Evolutionary conservation across 2,888 invertebrate genomes (phyloP).

Genomic region (Netelia fuscicornis): DNA sequence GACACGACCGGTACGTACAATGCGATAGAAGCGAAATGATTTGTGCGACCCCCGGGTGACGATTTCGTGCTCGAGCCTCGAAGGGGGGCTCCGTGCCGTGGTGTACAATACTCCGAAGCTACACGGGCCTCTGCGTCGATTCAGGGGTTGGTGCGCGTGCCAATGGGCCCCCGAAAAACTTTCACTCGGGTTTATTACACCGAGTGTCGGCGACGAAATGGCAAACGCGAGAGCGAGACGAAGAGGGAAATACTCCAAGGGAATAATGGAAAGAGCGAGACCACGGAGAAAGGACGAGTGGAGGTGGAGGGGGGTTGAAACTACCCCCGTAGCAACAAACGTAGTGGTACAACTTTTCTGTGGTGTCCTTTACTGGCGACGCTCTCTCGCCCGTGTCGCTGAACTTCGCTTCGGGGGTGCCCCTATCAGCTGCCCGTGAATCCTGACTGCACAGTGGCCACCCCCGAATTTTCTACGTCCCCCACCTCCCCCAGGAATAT

Average conservation of each 20-base stretch:
- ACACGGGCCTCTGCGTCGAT: conserved; percentile 47
- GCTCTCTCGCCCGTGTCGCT: conserved; percentile 64
- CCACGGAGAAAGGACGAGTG: conserved; percentile 50
- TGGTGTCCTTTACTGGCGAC: conserved; percentile 42
- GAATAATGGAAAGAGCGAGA: conserved; percentile 52
- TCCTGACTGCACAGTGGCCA: conserved; percentile 73
- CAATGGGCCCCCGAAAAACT: conserved; percentile 82
- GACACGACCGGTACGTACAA: conserved; percentile 72
- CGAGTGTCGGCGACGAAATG: conserved; percentile 32
- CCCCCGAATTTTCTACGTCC: conserved; percentile 75
- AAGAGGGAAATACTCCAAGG: conserved; percentile 4
- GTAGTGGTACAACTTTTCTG: conserved; percentile 17
- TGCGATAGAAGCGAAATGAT: conserved; percentile 80
- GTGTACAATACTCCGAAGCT: conserved; percentile 24
- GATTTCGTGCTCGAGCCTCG: conserved; percentile 75
- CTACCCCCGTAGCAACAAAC: conserved; percentile 61
- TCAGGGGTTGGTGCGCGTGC: conserved; percentile 77
- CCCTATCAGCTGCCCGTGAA: conserved; percentile 82
- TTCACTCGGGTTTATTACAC: conserved; percentile 80
- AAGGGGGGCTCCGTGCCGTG: conserved; percentile 70
- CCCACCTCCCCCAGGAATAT: background rate
- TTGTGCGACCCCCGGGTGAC: conserved; percentile 79
- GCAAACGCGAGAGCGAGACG: conserved; percentile 18
- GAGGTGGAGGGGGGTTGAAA: conserved; percentile 66
- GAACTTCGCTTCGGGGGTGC: conserved; percentile 66